Evolutionary conservation across 2,113 vertebrate species (phyloP), one percentile per base, ranked within the genome.

Genomic region (Terrapene triunguis): DNA sequence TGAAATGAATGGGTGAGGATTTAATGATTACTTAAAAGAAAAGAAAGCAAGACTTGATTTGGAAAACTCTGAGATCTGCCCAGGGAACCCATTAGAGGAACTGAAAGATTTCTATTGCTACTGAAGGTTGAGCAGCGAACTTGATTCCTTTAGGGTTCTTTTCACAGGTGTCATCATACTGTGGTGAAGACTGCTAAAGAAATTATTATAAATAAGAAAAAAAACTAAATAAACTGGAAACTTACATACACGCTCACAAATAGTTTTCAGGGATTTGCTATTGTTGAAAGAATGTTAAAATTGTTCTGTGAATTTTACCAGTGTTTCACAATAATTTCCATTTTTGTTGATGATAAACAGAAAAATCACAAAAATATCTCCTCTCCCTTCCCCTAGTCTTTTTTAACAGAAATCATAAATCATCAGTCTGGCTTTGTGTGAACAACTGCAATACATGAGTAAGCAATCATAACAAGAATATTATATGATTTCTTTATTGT

Each of bases 1-100:
- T 65, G 92, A 92, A 91, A 6, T 21, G 62, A 93, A 86, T 17
- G 53, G 25, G 42, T 76, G 84, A 83, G 79, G 90, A 90, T 17
- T 25, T 82, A 32, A 80, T 72, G 89, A 92, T 91, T 88, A 88
- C 38, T 82, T 80, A 29, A 47, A 88, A 85, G 90, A 29, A 85
- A 90, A 82, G 87, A 90, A 94, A 89, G 53, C 94, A 47, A 84
- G 65, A 21, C 3, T 35, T 5, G 50, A 85, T 53, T 88, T 8
- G 87, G 87, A 88, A 86, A 91, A 91, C 72, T 59, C 85, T 54
- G 24, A 0, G 5, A 80, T 65, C 81, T 93, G 89, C 55, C 90
- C n/a, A 81, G 10, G 42, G 72, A 85, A 69, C 89, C 90, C 65
- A 87, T 87, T n/a, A 55, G 57, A 54, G 47, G 82, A 14, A 19